These are phyloP conservation scores for Podarcis lilfordi DNA, from an alignment of 2,797 vertebrate species.

Conservation along the genomic window DNA sequence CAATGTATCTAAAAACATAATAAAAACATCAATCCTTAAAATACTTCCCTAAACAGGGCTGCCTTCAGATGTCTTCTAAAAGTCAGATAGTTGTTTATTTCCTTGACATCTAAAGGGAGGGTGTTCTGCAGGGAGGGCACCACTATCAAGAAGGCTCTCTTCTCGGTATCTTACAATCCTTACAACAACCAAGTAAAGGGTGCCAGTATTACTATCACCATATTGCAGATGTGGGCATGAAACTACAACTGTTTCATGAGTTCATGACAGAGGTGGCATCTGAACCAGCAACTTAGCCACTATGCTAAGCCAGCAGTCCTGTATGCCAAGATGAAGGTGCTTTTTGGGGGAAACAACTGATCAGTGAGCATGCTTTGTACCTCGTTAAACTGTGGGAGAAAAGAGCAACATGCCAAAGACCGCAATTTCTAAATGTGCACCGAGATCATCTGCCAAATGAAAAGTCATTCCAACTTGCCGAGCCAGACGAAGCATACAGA, in stretches of 20 bases:
- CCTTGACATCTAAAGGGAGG: no score
- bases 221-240: neutral
- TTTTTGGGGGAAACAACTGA: neutral
- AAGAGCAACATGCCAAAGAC: neutral
- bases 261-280: neutral
- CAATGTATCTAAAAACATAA: no score
- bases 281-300: neutral
- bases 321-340: neutral
- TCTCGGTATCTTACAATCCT: neutral
- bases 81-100: no score
- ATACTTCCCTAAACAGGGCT: neutral
- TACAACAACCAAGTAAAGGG: neutral
- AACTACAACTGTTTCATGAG: no score
- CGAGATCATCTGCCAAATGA: neutral
- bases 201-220: neutral
- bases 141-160: no score
- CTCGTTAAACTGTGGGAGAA: neutral
- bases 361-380: neutral
- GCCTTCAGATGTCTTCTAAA: no score
- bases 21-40: no score
- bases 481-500: neutral
- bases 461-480: neutral
- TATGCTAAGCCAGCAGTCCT: neutral
- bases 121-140: no score
- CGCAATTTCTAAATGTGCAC: neutral